Evolutionary conservation across 2,113 vertebrate species (phyloP), one percentile per base, ranked within the genome.

Genomic region (Phylloscopus trochiloides): DNA sequence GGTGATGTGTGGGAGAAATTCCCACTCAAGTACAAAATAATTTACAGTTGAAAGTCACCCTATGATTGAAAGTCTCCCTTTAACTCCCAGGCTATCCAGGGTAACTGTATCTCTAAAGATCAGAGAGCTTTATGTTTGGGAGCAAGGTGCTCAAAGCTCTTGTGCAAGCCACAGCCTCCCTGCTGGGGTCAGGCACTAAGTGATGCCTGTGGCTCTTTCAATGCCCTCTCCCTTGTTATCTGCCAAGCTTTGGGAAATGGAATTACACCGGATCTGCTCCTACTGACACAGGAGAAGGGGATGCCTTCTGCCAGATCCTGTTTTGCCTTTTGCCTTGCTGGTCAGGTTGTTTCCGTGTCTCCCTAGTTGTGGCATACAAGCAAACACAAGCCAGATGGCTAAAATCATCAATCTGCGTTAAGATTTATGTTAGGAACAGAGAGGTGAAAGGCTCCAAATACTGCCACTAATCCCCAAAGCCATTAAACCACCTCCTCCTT

Each of bases 361-460:
- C 75, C 77, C 63, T 67, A 26, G 24, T 19, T 1, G 0, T 48
- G 86, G 59, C 68, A 78, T 14, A 74, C 43, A 77, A 85, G 51
- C 38, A 74, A 90, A 90, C n/a, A 40, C 51, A 62, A 88, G 82
- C 90, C 93, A 93, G 90, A 93, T 94, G 71, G 94, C 72, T 77
- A 88, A 90, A 77, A 34, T 21, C 75, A 96, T 94, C 90, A 92
- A 94, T 92, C 75, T 80, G 51, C 42, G 61, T 66, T 77, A 93
- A 93, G 85, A 94, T 83, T 90, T 86, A 90, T 86, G 85, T 73
- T 80, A 66, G 85, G 51, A 94, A 90, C 51, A 83, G 78, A 82
- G 81, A 96, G 90, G 93, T 90, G 91, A 93, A 94, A 95, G 40
- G 75, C 78, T 93, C 59, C 88, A 92, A 92, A 86, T 83, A 63